Percentiles rank a stretch among this genome's conserved stretches.
These are phyloP conservation scores for Carlito syrichta DNA, from an alignment of 2,113 vertebrate genomes.

Conservation along the genomic window DNA sequence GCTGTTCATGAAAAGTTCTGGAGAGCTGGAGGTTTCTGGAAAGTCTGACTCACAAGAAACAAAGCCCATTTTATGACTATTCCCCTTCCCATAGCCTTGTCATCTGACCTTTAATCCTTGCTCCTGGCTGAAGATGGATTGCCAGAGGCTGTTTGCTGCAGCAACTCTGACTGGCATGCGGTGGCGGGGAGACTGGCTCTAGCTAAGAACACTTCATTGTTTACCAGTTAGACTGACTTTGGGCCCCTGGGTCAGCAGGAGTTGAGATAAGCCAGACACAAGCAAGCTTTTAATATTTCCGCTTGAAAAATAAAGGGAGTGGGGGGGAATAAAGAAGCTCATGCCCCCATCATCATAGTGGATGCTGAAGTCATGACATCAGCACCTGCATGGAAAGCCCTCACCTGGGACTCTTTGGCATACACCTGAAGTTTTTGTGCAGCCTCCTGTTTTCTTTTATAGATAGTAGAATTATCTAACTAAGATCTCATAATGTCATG, in stretches of 20 bases:
- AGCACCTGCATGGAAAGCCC: rapidly evolving
- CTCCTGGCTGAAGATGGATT: neutral
- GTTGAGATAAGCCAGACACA: too few species aligned
- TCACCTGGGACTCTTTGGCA: neutral
- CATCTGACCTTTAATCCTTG: neutral
- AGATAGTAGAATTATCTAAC: neutral
- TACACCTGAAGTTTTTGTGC: neutral
- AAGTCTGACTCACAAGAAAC: neutral
- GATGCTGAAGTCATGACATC: neutral
- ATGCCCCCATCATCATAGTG: too few species aligned
- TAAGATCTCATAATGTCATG: neutral
- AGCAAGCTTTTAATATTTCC: neutral
- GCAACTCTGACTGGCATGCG: neutral
- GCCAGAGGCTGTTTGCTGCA: too few species aligned
- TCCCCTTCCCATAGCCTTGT: neutral
- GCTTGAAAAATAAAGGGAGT: neutral
- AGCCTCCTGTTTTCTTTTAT: neutral
- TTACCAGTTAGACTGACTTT: neutral
- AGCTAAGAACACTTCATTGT: neutral
- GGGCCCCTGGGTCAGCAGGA: neutral
- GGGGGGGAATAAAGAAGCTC: neutral
- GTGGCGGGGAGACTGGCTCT: neutral
- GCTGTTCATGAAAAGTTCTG: neutral
- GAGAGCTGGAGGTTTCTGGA: neutral
- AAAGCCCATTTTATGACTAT: neutral